Conservation (phyloP, 2,797 vertebrate species). For the Enteromius treurensis region DNA sequence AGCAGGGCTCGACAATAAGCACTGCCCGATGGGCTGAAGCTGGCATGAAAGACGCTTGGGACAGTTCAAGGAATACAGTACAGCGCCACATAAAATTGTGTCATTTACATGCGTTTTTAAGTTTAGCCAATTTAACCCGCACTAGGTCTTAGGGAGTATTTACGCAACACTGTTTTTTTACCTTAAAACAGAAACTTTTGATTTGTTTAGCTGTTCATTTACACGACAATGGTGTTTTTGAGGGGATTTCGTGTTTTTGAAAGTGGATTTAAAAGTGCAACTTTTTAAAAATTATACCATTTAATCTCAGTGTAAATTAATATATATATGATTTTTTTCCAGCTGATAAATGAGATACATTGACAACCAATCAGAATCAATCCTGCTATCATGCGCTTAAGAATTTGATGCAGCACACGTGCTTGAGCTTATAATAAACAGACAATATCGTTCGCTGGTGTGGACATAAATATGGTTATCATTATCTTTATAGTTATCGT, state of each 20-base stretch:
- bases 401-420: no score
- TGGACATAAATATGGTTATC: no score
- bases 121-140: not conserved
- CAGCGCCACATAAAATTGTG: not conserved
- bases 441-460: no score
- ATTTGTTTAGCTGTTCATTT: not conserved
- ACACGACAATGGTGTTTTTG: not conserved
- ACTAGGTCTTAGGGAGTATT: not conserved
- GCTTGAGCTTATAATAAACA: no score
- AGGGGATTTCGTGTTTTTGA: not conserved
- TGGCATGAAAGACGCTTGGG: not conserved
- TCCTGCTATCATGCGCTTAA: no score
- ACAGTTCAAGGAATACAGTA: conserved; percentile 12
- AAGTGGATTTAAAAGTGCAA: not conserved
- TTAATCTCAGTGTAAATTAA: not conserved
- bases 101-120: not conserved
- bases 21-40: not conserved
- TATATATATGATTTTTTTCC: no score
- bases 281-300: not conserved
- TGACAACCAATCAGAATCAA: no score
- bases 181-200: not conserved
- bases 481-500: no score
- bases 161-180: not conserved
- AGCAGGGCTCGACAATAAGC: conserved; percentile 1
- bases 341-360: no score